Conservation (phyloP, 2,113 vertebrate species). For the Zosterops pallidus region DNA sequence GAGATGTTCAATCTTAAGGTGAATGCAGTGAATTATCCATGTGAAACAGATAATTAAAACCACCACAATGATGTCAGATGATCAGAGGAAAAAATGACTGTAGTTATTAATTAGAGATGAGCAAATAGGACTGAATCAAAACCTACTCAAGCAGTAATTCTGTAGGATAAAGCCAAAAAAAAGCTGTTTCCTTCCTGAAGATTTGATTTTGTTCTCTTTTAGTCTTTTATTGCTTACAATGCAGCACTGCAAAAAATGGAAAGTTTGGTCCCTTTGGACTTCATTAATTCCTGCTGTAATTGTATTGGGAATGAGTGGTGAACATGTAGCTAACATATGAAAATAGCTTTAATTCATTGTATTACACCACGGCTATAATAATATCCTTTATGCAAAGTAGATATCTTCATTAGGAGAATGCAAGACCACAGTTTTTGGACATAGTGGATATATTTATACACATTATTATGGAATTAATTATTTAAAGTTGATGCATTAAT, state of each 20-base stretch:
- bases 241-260: background rate
- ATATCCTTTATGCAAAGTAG: background rate
- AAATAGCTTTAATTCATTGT: background rate
- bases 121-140: background rate
- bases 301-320: background rate
- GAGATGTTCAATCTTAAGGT: background rate
- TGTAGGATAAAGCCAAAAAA: background rate
- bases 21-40: background rate
- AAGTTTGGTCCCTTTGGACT: background rate
- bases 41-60: background rate
- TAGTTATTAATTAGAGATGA: background rate
- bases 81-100: background rate
- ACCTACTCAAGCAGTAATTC: background rate
- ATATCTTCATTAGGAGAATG: background rate
- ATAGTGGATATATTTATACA: background rate
- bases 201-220: background rate
- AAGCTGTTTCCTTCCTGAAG: background rate
- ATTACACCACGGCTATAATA: background rate
- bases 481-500: background rate
- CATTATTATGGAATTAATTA: background rate
- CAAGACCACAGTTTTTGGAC: background rate
- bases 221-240: background rate
- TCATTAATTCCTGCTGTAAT: background rate
- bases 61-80: background rate
- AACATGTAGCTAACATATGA: background rate